Evolutionary conservation across 2,888 invertebrate species (phyloP).

Genomic region (Seira ritae): DNA sequence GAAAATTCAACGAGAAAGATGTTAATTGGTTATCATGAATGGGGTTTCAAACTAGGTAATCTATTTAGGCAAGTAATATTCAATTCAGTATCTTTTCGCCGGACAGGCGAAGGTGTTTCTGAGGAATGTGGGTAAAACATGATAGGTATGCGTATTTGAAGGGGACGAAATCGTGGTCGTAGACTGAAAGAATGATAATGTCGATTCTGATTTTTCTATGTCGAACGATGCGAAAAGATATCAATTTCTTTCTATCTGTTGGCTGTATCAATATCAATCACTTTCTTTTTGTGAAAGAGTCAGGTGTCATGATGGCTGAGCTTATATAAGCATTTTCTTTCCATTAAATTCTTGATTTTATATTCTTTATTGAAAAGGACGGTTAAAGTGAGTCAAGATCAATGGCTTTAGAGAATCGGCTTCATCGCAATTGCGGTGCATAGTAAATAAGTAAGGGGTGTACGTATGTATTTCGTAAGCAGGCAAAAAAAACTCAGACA

Average conservation of each 20-base stretch:
- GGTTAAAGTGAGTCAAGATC: background rate
- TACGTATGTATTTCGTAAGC: constrained; percentile 13
- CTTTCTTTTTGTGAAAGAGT: background rate
- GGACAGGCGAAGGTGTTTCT: too few species aligned
- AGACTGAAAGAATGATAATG: background rate
- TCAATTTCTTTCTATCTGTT: background rate
- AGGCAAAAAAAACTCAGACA: background rate
- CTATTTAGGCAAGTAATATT: too few species aligned
- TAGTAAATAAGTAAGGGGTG: constrained; percentile 16
- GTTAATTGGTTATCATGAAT: too few species aligned
- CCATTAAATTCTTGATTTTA: too few species aligned
- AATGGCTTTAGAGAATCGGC: constrained; percentile 43
- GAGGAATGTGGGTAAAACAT: too few species aligned
- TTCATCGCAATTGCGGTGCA: background rate
- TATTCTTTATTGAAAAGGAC: background rate
- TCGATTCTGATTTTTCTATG: background rate
- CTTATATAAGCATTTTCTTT: background rate
- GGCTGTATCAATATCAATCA: constrained; percentile 1
- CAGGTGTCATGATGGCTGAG: background rate
- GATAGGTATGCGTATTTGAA: too few species aligned
- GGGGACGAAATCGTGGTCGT: background rate
- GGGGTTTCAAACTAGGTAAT: too few species aligned
- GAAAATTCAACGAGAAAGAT: too few species aligned
- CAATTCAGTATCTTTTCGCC: too few species aligned
- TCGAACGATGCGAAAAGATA: too few species aligned